Conservation (phyloP, 1,140 invertebrate genomes). For the Meloidogyne hapla region DNA sequence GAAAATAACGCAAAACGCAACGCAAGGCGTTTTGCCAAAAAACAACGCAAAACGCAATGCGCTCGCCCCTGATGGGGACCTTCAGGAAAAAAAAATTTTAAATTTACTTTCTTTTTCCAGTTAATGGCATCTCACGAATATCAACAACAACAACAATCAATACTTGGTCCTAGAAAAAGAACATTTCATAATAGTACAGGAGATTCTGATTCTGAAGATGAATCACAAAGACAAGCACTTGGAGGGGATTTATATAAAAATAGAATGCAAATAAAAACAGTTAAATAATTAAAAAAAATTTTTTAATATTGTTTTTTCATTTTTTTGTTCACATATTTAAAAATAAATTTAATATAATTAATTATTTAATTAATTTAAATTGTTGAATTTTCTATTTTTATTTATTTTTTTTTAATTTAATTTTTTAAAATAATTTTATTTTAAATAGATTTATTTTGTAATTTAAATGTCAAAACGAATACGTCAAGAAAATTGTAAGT, state of each 20-base stretch:
- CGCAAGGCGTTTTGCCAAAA: too few species aligned
- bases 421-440: neutral
- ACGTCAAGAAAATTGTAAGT: neutral
- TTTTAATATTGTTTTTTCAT: neutral
- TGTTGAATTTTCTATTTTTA: neutral
- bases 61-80: too few species aligned
- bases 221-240: conserved; percentile 20
- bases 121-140: conserved; percentile 47
- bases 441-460: neutral
- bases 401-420: neutral
- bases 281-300: neutral
- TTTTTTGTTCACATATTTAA: neutral
- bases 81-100: too few species aligned
- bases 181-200: neutral
- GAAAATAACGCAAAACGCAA: too few species aligned
- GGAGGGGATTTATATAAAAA: conserved; percentile 54
- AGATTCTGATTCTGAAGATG: conserved; percentile 46
- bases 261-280: conserved; percentile 52
- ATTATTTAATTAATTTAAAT: neutral
- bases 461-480: conserved; percentile 9
- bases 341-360: neutral
- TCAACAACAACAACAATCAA: conserved; percentile 22
- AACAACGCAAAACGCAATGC: too few species aligned
- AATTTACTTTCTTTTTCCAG: too few species aligned
- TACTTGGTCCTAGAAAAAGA: conserved; percentile 21